Base-by-base conservation (phyloP, 2,888 invertebrate species). In the Lasioglossum figueresi region DNA sequence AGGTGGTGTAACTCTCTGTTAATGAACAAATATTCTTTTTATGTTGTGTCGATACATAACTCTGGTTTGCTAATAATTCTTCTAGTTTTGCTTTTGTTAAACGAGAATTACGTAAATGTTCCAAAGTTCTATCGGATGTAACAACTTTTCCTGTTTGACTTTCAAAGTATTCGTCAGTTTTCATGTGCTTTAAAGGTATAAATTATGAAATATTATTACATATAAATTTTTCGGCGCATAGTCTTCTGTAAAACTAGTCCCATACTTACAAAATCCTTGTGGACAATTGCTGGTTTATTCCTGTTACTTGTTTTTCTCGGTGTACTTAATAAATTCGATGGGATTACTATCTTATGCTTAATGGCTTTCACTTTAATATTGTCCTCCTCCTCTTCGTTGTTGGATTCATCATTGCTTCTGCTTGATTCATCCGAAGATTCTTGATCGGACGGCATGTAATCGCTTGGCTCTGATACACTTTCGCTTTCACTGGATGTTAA, bases 51-150 rank as follows among this genome's bases (percentile, higher is more conserved):
- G 97, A 96, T 74, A 96, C 92, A 85, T 93, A 88, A 86, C 94
- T 95, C 93, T 96, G 95, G 72, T 95, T 94, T n/a, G 93, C 92
- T 75, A 97, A 93, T 48, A 97, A 93, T 81, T 96, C 95, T 83
- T 97, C 96, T 2, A 97, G 94, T 82, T 97, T 96, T 92, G 97
- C 96, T 85, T 97, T 96, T 43, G 96, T 96, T n/a, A 98, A 93
- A 76, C 97, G 96, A 52, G 97, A 96, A 91, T 97, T 97, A 93
- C 97, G 97, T 31, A 98, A 95, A 89, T 97, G 96, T 91, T 97
- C 97, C 87, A 98, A 95, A 0, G 98, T 98, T 91, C 97, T 97
- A 95, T 98, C 97, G 14, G 98, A 98, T 16, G 98, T 98, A 77
- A 96, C 94, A 66, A 96, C 88, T 84, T 94, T 95, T 74, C 91